phyloP scores from a whole-genome alignment of 2,888 invertebrate genomes.

The Chloroclystis v-ata region DNA sequence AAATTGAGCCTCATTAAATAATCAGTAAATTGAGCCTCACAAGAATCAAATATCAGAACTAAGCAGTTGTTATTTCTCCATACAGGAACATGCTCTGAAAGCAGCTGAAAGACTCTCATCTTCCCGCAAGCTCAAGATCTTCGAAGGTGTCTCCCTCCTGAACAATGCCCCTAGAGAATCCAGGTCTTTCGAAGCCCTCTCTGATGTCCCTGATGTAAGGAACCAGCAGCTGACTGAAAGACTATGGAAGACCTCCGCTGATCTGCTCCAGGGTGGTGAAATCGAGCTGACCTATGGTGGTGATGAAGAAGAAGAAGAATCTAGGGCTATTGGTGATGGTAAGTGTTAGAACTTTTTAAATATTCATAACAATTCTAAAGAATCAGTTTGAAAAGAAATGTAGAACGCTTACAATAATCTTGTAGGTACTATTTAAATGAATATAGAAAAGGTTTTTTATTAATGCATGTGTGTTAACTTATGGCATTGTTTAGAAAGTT shows the following conservation, averaged over 20 bases:
- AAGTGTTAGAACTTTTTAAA: conserved; percentile 9
- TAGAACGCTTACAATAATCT: too few species aligned
- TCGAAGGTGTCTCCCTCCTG: conserved; percentile 58
- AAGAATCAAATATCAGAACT: too few species aligned
- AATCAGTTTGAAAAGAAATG: too few species aligned
- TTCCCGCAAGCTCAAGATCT: conserved; percentile 53
- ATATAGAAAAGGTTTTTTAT: not conserved
- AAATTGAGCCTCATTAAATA: too few species aligned
- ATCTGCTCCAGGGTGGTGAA: conserved; percentile 56
- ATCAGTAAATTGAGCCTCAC: too few species aligned
- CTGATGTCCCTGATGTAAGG: conserved; percentile 51
- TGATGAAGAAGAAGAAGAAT: conserved; percentile 53
- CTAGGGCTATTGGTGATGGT: conserved; percentile 59
- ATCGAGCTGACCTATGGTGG: conserved; percentile 57
- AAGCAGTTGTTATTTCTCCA: conserved; percentile 17
- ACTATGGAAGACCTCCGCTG: conserved; percentile 55
- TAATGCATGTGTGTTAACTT: not conserved
- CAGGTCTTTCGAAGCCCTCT: conserved; percentile 53
- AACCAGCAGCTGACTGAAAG: conserved; percentile 55
- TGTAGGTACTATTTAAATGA: too few species aligned
- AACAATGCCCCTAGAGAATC: conserved; percentile 58
- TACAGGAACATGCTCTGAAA: conserved; percentile 64
- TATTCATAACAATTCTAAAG: too few species aligned
- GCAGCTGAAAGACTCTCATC: conserved; percentile 56
- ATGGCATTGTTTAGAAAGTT: conserved; percentile 1